Conservation (phyloP, 2,797 vertebrate genomes). For the Microctenopoma lineatum region DNA sequence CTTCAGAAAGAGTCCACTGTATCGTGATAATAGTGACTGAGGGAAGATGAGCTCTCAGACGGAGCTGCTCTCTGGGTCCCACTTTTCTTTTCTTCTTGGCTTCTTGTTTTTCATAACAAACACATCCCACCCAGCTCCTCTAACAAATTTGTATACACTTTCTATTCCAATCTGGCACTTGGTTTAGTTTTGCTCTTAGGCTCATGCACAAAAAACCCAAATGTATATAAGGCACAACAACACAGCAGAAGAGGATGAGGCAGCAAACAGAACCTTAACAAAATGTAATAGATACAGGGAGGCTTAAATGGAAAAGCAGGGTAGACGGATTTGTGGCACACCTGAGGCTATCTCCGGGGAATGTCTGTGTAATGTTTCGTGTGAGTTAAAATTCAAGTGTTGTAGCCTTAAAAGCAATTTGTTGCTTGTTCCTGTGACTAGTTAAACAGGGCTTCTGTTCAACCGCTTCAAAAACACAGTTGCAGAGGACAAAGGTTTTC, state of each 20-base stretch:
- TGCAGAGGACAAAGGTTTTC: slow-evolving; percentile 48
- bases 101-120: not conserved
- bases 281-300: slow-evolving; percentile 30
- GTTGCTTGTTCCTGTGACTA: slow-evolving; percentile 2
- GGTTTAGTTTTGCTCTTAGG: slow-evolving; percentile 20
- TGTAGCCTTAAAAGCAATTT: slow-evolving; percentile 24
- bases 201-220: slow-evolving; percentile 10
- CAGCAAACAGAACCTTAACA: slow-evolving; percentile 25
- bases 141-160: slow-evolving; percentile 3
- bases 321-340: slow-evolving; percentile 29
- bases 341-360: slow-evolving; percentile 28
- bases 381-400: slow-evolving; percentile 13
- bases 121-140: not conserved
- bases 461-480: slow-evolving; percentile 18
- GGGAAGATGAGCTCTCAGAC: not conserved
- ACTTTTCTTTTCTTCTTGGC: not conserved
- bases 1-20: slow-evolving; percentile 2
- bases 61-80: too few species aligned
- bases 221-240: slow-evolving; percentile 18
- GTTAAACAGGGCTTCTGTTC: slow-evolving; percentile 25
- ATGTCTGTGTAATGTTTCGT: slow-evolving; percentile 7
- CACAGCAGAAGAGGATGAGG: slow-evolving; percentile 8
- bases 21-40: not conserved
- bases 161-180: slow-evolving; percentile 23
- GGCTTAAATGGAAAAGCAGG: slow-evolving; percentile 39